Evolutionary conservation across 2,113 vertebrate species (phyloP).

Genomic region (Gambusia affinis): DNA sequence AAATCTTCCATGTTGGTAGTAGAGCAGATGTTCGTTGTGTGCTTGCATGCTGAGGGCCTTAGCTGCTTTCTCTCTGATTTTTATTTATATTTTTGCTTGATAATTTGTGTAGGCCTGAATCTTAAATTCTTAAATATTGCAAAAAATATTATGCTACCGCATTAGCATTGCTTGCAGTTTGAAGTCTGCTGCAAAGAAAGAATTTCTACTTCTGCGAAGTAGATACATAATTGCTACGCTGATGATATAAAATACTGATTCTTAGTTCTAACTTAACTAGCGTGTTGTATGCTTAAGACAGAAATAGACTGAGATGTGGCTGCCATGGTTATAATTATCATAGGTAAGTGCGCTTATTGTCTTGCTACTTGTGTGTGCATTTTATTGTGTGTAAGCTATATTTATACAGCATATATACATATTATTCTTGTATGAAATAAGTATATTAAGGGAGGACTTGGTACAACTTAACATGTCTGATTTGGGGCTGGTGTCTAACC

Average conservation of each 20-base stretch:
- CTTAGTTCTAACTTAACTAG: background rate
- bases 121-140: background rate
- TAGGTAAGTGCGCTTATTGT: background rate
- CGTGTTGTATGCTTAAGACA: background rate
- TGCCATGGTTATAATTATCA: background rate
- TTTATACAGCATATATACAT: background rate
- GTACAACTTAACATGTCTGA: background rate
- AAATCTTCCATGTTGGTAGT: background rate
- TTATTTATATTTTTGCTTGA: background rate
- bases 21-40: background rate
- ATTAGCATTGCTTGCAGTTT: background rate
- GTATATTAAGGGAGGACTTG: background rate
- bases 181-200: background rate
- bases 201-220: no score
- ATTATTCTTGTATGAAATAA: background rate
- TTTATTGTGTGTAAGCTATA: background rate
- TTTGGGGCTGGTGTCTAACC: background rate
- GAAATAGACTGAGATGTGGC: background rate
- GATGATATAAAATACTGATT: background rate
- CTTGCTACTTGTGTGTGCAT: background rate
- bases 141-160: background rate
- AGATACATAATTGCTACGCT: background rate
- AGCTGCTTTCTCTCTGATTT: background rate
- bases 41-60: background rate
- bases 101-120: background rate